Base-by-base conservation (phyloP, 2,888 invertebrate genomes). In the Dorcus parallelipipedus region DNA sequence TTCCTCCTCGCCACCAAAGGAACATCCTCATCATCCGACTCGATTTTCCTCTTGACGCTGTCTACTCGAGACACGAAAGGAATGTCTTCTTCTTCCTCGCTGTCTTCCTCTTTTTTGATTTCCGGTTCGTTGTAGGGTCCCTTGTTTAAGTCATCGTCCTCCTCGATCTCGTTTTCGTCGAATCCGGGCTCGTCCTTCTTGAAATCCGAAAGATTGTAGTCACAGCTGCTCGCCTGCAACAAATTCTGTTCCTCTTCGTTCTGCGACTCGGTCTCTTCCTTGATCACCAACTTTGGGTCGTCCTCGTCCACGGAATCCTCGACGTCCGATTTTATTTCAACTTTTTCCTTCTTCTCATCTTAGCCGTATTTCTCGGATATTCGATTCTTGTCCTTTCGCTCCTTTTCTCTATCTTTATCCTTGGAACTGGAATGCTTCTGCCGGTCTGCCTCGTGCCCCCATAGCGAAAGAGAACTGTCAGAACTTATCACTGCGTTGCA, bases 151-250 rank as follows among this genome's bases (percentile, higher is more conserved):
- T 14, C 67, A 23, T 66, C 64, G n/a, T n/a, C n/a, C n/a, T n/a
- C n/a, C 43, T 71, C 72, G 9, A 69, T 67, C 9, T 60, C 67
- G 14, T 14, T 14, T 14, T 14, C 14, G 5, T 71, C 72, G 62
- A 75, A 81, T 39, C 73, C 63, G 3, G 81, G 78, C 66, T 85
- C 84, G 42, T 74, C 72, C 62, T 81, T 76, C 45, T 81, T 79
- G 67, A 88, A 88, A 70, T 87, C 86, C 47, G 89, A 87, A 76
- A 89, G 67, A 49, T 84, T 88, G 73, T 88, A 88, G 73, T 88
- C 88, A 76, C 88, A 88, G 49, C 87, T 88, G 63, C 88, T 88
- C n/a, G 83, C 83, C 61, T 76, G 83, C 70, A 78, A 86, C 71
- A 78, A 80, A 80, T 80, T 81, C 59, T 65, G 26, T 65, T 50